Percentiles rank a stretch among this genome's conserved stretches.
phyloP scores from a whole-genome alignment of 1,140 invertebrate genomes.

The Trichoplusia ni region DNA sequence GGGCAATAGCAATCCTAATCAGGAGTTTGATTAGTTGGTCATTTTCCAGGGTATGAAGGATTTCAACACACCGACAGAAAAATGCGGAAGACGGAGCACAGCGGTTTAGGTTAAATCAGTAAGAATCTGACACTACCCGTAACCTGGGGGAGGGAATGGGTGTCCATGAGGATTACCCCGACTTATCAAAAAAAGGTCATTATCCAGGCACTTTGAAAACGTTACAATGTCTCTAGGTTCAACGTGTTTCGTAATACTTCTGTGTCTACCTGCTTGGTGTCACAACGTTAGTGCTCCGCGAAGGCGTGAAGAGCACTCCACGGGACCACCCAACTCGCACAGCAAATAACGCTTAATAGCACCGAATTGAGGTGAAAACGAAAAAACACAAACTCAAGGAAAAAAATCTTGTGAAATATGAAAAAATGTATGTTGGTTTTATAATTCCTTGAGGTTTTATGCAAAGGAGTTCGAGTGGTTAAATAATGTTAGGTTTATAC shows the following conservation, averaged over 20 bases:
- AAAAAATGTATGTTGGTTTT: slow-evolving; percentile 24
- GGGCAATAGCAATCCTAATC: too few relatives aligned
- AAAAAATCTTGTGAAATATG: slow-evolving; percentile 9
- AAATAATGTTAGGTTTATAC: slow-evolving; percentile 1
- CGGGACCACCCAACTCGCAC: slow-evolving; percentile 49
- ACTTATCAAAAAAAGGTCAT: too few relatives aligned
- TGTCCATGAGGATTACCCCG: too few relatives aligned
- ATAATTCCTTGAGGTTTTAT: slow-evolving; percentile 20
- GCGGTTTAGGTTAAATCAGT: too few relatives aligned
- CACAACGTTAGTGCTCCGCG: not conserved
- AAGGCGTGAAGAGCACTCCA: slow-evolving; percentile 48
- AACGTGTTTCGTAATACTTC: slow-evolving; percentile 3
- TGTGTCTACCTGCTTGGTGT: not conserved
- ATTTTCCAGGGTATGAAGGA: too few relatives aligned
- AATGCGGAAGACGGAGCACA: too few relatives aligned
- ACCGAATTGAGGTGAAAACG: slow-evolving; percentile 48
- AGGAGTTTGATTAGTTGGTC: too few relatives aligned
- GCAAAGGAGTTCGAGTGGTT: not conserved
- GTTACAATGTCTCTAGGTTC: not conserved
- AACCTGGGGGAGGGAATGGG: too few relatives aligned
- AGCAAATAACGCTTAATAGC: slow-evolving; percentile 48
- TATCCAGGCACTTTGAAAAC: too few relatives aligned
- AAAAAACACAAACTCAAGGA: slow-evolving; percentile 33
- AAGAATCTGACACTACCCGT: too few relatives aligned
- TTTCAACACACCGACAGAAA: too few relatives aligned